Conservation (phyloP, 2,797 vertebrate species). For the Heliangelus exortis region DNA sequence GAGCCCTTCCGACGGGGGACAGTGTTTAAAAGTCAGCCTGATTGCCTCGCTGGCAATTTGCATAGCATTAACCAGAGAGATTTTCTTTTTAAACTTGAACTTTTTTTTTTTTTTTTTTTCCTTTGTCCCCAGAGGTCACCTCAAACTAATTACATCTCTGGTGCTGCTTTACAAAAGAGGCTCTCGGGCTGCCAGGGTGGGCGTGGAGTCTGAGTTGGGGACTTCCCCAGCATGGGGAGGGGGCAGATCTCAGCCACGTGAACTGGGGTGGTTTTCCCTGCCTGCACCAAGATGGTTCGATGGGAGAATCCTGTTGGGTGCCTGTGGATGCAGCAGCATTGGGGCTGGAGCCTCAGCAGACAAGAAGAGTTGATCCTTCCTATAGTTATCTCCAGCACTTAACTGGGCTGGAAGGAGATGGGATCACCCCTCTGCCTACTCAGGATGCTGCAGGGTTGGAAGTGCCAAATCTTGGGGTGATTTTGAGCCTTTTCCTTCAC, state of each 20-base stretch:
- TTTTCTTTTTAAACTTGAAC: constrained; percentile 75
- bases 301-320: background rate
- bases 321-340: background rate
- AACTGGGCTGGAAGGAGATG: background rate
- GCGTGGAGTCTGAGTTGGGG: constrained; percentile 37
- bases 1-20: constrained; percentile 70
- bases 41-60: constrained; percentile 84
- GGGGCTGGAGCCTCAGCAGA: background rate
- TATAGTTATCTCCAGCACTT: background rate
- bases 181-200: constrained; percentile 3
- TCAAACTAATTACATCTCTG: constrained; percentile 74
- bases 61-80: constrained; percentile 82
- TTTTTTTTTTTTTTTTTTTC: constrained; percentile 42
- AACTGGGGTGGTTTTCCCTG: background rate
- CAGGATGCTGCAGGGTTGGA: background rate
- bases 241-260: background rate
- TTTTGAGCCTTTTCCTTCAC: background rate
- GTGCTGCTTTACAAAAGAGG: constrained; percentile 39
- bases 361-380: background rate
- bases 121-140: constrained; percentile 73
- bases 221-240: background rate
- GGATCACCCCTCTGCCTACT: accelerated
- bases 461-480: background rate
- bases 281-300: background rate
- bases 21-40: constrained; percentile 81